Evolutionary conservation across 2,888 invertebrate species (phyloP).

Genomic region (Lasioglossum zephyrum): DNA sequence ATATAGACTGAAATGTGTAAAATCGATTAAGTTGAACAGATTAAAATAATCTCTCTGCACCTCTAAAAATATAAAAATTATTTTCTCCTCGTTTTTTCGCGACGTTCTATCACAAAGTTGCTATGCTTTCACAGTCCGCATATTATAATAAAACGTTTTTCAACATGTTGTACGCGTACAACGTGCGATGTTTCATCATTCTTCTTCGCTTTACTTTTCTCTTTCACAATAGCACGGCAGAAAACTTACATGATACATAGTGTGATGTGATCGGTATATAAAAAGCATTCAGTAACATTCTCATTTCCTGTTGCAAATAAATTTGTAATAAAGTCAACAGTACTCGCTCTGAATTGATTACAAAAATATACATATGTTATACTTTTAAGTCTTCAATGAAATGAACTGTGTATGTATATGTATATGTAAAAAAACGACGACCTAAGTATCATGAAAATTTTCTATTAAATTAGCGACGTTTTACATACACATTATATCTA

Average conservation of each 20-base stretch:
- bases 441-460: conserved; percentile 56
- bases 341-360: not conserved
- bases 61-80: conserved; percentile 61
- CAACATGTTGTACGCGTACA: conserved; percentile 33
- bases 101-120: conserved; percentile 65
- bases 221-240: conserved; percentile 40
- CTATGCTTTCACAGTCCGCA: conserved; percentile 54
- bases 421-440: conserved; percentile 10
- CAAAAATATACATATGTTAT: conserved; percentile 26
- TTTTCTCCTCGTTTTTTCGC: conserved; percentile 48
- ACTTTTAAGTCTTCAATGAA: conserved; percentile 25
- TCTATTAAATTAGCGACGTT: conserved; percentile 35
- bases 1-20: conserved; percentile 46
- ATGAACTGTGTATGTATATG: conserved; percentile 9
- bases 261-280: conserved; percentile 22
- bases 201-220: conserved; percentile 26
- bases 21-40: conserved; percentile 52
- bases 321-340: not conserved
- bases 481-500: conserved; percentile 48
- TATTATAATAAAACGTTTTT: conserved; percentile 53
- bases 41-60: conserved; percentile 46
- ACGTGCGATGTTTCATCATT: conserved; percentile 22
- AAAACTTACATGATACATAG: conserved; percentile 57
- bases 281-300: conserved; percentile 12
- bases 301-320: conserved; percentile 14